Evolutionary conservation across 2,888 invertebrate species (phyloP).

Genomic region (Smittia sp.): DNA sequence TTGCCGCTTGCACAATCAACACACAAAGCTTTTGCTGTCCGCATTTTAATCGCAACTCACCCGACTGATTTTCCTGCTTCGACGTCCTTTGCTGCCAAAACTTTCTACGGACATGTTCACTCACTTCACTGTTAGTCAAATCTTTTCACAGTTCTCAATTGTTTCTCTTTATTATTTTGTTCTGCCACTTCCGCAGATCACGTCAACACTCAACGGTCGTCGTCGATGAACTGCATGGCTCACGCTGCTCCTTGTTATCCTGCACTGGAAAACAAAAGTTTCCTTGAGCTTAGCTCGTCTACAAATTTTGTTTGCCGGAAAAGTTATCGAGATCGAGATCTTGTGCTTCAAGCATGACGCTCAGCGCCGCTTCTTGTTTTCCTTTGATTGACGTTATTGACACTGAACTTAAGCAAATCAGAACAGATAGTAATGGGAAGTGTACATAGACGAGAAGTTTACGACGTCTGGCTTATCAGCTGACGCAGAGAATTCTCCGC

Average conservation of each 20-base stretch:
- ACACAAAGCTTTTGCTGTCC: not conserved
- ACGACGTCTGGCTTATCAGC: not conserved
- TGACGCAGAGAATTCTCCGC: not conserved
- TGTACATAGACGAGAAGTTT: not conserved
- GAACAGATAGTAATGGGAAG: not conserved
- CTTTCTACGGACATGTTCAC: constrained; percentile 31
- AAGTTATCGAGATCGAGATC: not conserved
- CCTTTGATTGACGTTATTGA: constrained; percentile 6
- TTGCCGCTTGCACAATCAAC: not conserved
- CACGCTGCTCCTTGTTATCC: not conserved
- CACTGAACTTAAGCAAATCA: not conserved
- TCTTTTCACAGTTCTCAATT: not conserved
- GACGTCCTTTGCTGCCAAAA: constrained; percentile 26
- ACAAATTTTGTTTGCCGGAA: not conserved
- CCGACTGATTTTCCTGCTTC: constrained; percentile 28
- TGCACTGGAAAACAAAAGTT: not conserved
- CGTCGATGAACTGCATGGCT: not conserved
- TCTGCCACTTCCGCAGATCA: not conserved
- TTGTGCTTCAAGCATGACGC: constrained; percentile 2
- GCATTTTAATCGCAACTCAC: too few species aligned
- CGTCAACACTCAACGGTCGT: constrained; percentile 17
- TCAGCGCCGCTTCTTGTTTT: not conserved
- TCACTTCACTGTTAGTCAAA: not conserved
- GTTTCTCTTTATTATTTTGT: not conserved
- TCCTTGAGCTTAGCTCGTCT: not conserved